A percentile compares a stretch with the other conserved stretches of the same genome.
Conservation (phyloP, 2,113 vertebrate species). For the Notarius quadriscutis region DNA sequence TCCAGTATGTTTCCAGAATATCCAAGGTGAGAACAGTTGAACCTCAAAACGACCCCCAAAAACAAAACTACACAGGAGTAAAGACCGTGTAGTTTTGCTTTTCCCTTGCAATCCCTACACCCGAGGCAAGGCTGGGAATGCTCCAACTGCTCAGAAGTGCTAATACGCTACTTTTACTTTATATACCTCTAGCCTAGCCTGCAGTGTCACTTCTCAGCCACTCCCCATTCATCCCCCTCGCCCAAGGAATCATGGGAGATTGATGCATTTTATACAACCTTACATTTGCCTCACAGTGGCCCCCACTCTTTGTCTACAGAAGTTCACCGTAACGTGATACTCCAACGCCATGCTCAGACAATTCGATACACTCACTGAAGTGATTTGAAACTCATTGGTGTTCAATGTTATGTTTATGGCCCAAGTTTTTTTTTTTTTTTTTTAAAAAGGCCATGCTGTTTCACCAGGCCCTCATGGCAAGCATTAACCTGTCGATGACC, state of each 20-base stretch:
- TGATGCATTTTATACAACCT: constrained; percentile 71
- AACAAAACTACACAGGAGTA: constrained; percentile 93
- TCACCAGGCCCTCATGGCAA: constrained; percentile 37
- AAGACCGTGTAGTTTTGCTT: constrained; percentile 91
- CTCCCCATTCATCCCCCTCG: constrained; percentile 70
- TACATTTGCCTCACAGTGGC: constrained; percentile 69
- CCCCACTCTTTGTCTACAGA: constrained; percentile 48
- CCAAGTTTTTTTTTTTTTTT: neutral
- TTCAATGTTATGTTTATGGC: neutral
- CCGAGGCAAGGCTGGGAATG: constrained; percentile 99
- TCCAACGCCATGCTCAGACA: neutral
- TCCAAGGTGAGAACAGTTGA: constrained; percentile 85
- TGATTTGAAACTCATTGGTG: neutral
- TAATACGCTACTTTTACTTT: constrained; percentile 76
- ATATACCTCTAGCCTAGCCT: constrained; percentile 90
- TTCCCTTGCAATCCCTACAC: constrained; percentile 96
- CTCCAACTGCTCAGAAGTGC: constrained; percentile 91
- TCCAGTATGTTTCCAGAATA: constrained; percentile 80
- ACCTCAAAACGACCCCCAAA: constrained; percentile 78
- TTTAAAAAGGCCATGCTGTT: constrained; percentile 1
- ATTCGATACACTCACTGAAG: neutral
- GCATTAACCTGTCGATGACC: constrained; percentile 57
- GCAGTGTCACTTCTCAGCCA: constrained; percentile 57
- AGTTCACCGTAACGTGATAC: constrained; percentile 69
- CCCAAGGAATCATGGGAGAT: constrained; percentile 70